Conservation (phyloP, 2,888 invertebrate genomes). For the Pollenia angustigena region DNA sequence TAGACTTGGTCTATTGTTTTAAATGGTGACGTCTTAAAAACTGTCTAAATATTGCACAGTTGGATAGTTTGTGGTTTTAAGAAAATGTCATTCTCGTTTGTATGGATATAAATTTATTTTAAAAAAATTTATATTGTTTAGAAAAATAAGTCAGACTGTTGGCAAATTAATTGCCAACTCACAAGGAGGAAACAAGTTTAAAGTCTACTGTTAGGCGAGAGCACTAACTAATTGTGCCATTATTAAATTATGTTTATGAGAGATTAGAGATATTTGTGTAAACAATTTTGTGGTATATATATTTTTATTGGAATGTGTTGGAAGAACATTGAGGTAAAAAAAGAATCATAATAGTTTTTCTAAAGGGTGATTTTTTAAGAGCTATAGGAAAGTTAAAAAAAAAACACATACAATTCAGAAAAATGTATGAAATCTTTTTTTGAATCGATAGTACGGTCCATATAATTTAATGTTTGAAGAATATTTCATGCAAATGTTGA, state of each 20-base stretch:
- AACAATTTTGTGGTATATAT: neutral
- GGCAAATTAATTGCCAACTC: slow-evolving; percentile 35
- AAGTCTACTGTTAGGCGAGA: slow-evolving; percentile 1
- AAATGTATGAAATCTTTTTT: too few species aligned
- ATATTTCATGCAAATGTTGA: too few species aligned
- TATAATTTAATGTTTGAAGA: too few species aligned
- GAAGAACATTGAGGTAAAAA: too few species aligned
- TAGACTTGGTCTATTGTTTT: slow-evolving; percentile 47
- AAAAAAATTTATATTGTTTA: neutral
- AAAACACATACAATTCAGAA: too few species aligned
- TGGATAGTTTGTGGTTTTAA: slow-evolving; percentile 58
- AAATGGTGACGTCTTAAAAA: slow-evolving; percentile 47
- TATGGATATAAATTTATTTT: slow-evolving; percentile 1
- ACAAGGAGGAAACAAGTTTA: neutral
- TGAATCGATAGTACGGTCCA: too few species aligned
- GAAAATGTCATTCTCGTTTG: slow-evolving; percentile 45
- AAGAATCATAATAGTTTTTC: too few species aligned
- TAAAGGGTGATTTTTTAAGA: too few species aligned
- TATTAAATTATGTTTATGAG: slow-evolving; percentile 39
- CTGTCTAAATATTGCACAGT: slow-evolving; percentile 43
- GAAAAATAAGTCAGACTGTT: slow-evolving; percentile 4
- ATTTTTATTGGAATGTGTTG: neutral
- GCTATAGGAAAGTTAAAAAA: too few species aligned
- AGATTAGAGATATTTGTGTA: slow-evolving; percentile 11
- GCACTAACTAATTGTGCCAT: slow-evolving; percentile 30